Conservation (phyloP, 2,797 vertebrate genomes). For the Falco concolor region DNA sequence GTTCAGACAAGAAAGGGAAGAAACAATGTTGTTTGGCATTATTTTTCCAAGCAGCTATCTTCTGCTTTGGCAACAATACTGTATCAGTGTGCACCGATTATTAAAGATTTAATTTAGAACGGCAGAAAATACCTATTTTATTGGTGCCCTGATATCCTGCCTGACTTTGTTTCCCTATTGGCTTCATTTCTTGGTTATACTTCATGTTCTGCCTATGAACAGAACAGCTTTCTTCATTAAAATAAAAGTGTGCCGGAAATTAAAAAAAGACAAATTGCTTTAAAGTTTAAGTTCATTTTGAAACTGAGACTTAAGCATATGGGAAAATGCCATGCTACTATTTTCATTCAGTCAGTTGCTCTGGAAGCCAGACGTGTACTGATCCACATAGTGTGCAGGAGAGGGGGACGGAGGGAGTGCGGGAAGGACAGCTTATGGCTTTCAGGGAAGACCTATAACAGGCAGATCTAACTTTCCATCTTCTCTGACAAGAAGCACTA, state of each 20-base stretch:
- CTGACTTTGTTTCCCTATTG: neutral
- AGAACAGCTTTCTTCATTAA: neutral
- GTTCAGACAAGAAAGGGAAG: neutral
- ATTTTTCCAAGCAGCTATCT: neutral
- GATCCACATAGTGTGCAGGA: neutral
- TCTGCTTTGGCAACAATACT: neutral
- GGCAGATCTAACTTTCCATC: neutral
- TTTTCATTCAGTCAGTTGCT: neutral
- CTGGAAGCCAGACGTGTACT: neutral
- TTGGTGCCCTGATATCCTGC: neutral
- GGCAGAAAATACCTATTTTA: neutral
- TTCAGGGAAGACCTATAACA: neutral
- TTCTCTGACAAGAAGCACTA: neutral
- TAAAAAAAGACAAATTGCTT: neutral
- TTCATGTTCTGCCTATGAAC: neutral
- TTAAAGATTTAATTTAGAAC: neutral
- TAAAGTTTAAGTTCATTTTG: neutral
- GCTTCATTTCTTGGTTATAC: neutral
- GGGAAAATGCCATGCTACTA: neutral
- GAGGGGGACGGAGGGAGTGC: neutral
- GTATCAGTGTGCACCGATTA: neutral
- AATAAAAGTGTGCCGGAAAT: rapidly evolving
- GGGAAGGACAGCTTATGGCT: neutral
- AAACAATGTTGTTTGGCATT: neutral
- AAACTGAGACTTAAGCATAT: neutral